A percentile compares a stretch with the other conserved stretches of the same genome.
Evolutionary conservation across 1,140 invertebrate species (phyloP).

Genomic region (Drosophila kanapiae): DNA sequence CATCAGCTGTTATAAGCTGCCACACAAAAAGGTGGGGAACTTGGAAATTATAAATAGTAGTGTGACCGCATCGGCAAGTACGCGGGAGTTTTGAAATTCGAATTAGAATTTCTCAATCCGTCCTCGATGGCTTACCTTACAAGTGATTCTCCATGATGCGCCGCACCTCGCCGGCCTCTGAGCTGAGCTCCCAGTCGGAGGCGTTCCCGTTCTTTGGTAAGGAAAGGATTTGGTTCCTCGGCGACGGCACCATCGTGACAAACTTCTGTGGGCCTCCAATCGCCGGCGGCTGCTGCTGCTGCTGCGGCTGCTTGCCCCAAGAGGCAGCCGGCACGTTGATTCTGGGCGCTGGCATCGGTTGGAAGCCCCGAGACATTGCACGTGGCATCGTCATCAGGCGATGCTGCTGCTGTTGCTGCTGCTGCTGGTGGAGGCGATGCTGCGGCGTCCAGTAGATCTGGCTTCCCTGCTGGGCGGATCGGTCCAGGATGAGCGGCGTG

Average conservation of each 20-base stretch:
- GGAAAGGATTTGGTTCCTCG: slow-evolving; percentile 29
- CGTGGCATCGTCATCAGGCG: slow-evolving; percentile 30
- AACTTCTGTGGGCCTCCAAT: slow-evolving; percentile 42
- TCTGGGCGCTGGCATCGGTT: slow-evolving; percentile 57
- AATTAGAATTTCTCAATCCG: neutral
- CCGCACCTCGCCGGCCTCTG: slow-evolving; percentile 88
- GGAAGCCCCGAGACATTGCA: slow-evolving; percentile 48
- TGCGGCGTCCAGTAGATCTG: slow-evolving; percentile 79
- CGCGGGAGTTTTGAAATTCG: neutral
- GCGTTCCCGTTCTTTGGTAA: slow-evolving; percentile 35
- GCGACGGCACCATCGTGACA: slow-evolving; percentile 30
- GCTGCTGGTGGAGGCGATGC: slow-evolving; percentile 38
- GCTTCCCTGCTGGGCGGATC: slow-evolving; percentile 60
- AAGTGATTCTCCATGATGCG: slow-evolving; percentile 86
- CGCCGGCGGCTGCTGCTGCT: slow-evolving; percentile 3
- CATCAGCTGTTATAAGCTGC: neutral
- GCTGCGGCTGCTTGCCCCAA: slow-evolving; percentile 10
- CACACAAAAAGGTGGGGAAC: neutral
- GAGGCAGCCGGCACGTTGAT: slow-evolving; percentile 6
- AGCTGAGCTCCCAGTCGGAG: slow-evolving; percentile 88
- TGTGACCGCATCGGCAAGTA: neutral
- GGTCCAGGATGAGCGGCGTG: slow-evolving; percentile 79
- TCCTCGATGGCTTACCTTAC: slow-evolving; percentile 51
- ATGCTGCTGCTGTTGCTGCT: slow-evolving; percentile 33
- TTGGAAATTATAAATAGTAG: neutral